Percentiles rank a stretch among this genome's conserved stretches.
These are phyloP conservation scores for Acronicta psi DNA, from an alignment of 2,888 invertebrate species.

Conservation along the genomic window DNA sequence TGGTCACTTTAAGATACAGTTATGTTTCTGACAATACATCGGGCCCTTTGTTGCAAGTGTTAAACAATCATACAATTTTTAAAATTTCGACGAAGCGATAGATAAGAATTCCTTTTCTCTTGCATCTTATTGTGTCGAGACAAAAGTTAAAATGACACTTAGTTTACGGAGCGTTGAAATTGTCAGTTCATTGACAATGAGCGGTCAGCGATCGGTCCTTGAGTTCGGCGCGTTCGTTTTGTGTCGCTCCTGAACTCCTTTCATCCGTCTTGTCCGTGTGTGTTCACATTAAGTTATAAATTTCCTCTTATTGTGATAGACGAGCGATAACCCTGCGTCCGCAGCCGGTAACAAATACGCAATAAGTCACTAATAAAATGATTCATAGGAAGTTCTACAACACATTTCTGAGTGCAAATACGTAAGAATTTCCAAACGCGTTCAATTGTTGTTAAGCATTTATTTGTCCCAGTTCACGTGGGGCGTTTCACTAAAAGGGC, in stretches of 20 bases:
- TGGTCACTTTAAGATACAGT: slow-evolving; percentile 82
- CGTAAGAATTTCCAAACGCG: slow-evolving; percentile 21
- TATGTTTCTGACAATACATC: slow-evolving; percentile 62
- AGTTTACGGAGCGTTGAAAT: slow-evolving; percentile 56
- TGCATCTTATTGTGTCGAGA: slow-evolving; percentile 46
- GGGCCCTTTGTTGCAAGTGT: slow-evolving; percentile 75
- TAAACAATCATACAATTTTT: slow-evolving; percentile 67
- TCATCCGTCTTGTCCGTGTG: slow-evolving; percentile 48
- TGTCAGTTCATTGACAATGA: slow-evolving; percentile 58
- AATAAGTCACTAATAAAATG: slow-evolving; percentile 71
- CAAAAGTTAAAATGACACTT: slow-evolving; percentile 57
- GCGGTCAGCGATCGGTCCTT: slow-evolving; percentile 54
- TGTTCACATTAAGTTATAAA: slow-evolving; percentile 59
- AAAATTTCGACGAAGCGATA: slow-evolving; percentile 52
- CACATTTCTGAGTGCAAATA: slow-evolving; percentile 31
- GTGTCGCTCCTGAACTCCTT: slow-evolving; percentile 48
- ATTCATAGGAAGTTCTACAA: slow-evolving; percentile 71
- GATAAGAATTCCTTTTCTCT: slow-evolving; percentile 54
- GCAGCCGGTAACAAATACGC: slow-evolving; percentile 65
- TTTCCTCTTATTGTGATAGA: slow-evolving; percentile 75
- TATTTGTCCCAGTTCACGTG: slow-evolving; percentile 45
- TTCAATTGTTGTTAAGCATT: slow-evolving; percentile 42
- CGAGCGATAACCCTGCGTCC: slow-evolving; percentile 80
- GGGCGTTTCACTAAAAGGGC: slow-evolving; percentile 40
- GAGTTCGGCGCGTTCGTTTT: slow-evolving; percentile 51